These are phyloP conservation scores for Ophthalmolycus amberensis DNA, from an alignment of 2,113 vertebrate genomes.

Conservation along the genomic window DNA sequence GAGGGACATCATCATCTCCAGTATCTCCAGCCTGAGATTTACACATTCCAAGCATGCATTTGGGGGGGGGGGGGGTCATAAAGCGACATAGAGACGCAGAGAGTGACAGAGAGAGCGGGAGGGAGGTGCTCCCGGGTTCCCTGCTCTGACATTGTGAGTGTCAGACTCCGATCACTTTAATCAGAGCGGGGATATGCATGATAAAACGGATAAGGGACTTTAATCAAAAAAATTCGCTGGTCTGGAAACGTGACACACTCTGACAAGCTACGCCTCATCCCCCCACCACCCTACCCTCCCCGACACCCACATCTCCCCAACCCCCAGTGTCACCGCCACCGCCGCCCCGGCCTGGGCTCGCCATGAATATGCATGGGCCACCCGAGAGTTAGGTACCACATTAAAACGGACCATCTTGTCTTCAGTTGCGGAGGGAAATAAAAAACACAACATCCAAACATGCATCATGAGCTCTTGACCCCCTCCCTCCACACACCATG, in stretches of 20 bases:
- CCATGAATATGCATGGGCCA: conserved; percentile 95
- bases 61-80: conserved; percentile 3
- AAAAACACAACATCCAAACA: conserved; percentile 10
- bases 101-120: conserved; percentile 35
- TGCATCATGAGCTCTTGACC: neutral
- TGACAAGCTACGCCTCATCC: conserved; percentile 91
- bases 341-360: conserved; percentile 77
- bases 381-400: conserved; percentile 87
- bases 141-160: conserved; percentile 98
- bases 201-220: conserved; percentile 99
- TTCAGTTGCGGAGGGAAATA: conserved; percentile 59
- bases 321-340: conserved; percentile 87
- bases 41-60: conserved; percentile 93
- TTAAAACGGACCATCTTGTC: conserved; percentile 93
- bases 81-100: conserved; percentile 37
- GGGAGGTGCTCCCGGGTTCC: conserved; percentile 85
- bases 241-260: conserved; percentile 99
- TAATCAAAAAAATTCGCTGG: conserved; percentile 99
- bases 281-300: neutral
- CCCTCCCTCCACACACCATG: neutral
- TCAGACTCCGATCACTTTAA: conserved; percentile 99
- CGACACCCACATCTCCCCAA: conserved; percentile 34
- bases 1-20: conserved; percentile 56
- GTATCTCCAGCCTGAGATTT: conserved; percentile 76
- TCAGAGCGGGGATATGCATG: conserved; percentile 99